phyloP scores from a whole-genome alignment of 2,888 invertebrate genomes.

The Blera fallax region DNA sequence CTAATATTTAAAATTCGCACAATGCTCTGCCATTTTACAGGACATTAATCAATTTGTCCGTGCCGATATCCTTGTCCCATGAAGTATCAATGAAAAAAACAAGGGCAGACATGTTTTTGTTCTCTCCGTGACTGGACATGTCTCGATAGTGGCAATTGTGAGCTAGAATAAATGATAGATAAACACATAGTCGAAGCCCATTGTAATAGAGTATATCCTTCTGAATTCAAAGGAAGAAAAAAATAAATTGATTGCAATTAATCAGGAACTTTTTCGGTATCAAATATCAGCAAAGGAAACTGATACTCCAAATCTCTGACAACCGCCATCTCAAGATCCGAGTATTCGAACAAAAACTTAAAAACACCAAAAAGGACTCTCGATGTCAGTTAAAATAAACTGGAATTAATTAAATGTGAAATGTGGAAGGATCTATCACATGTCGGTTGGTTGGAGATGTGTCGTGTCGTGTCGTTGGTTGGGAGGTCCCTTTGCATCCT shows the following conservation, averaged over 20 bases:
- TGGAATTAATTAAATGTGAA: constrained; percentile 61
- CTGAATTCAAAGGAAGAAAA: constrained; percentile 14
- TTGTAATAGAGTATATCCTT: constrained; percentile 56
- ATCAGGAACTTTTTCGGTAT: constrained; percentile 53
- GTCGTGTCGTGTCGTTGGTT: not conserved
- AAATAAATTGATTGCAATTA: constrained; percentile 63
- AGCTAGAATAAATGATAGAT: constrained; percentile 61
- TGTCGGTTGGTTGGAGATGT: not conserved
- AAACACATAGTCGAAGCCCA: constrained; percentile 53
- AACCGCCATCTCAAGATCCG: constrained; percentile 21
- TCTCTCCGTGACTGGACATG: constrained; percentile 8
- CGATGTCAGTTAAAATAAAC: constrained; percentile 27
- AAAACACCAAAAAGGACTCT: not conserved
- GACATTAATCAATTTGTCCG: constrained; percentile 60
- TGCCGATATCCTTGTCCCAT: constrained; percentile 12
- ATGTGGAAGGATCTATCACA: constrained; percentile 54
- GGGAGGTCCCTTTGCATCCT: constrained; percentile 27
- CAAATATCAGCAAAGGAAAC: constrained; percentile 29
- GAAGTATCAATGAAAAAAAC: not conserved
- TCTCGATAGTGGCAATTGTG: constrained; percentile 21
- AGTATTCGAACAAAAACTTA: too few relatives aligned
- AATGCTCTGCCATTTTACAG: constrained; percentile 44
- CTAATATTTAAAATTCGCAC: constrained; percentile 69
- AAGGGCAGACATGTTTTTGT: constrained; percentile 64
- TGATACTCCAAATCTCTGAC: constrained; percentile 35